Evolutionary conservation across 2,797 vertebrate species (phyloP).

Genomic region (Manis javanica): DNA sequence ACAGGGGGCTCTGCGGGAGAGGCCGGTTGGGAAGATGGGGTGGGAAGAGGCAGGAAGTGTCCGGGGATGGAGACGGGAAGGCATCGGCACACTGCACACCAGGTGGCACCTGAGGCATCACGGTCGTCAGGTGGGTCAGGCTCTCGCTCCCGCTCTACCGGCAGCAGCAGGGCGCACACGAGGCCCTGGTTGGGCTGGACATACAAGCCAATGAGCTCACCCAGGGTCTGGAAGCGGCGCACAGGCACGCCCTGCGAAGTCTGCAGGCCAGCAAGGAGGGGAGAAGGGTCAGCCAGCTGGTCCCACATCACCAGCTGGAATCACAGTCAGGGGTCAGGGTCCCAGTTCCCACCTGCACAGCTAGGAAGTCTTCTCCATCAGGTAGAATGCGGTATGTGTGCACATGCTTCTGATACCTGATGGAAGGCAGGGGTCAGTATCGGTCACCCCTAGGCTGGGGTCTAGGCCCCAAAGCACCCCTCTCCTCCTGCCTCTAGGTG

Average conservation of each 20-base stretch:
- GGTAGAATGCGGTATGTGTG: constrained; percentile 98
- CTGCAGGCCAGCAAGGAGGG: constrained; percentile 82
- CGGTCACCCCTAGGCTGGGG: background rate
- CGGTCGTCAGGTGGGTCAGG: constrained; percentile 89
- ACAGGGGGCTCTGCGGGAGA: background rate
- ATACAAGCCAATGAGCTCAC: constrained; percentile 94
- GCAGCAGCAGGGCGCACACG: constrained; percentile 94
- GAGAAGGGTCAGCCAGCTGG: constrained; percentile 2
- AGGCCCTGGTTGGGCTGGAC: constrained; percentile 97
- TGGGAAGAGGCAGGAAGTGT: background rate
- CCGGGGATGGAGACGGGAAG: background rate
- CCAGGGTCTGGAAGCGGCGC: constrained; percentile 94
- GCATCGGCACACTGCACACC: background rate
- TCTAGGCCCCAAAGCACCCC: background rate
- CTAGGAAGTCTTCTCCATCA: constrained; percentile 96
- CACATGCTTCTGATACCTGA: constrained; percentile 97
- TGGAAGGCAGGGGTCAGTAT: background rate
- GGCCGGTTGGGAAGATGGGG: background rate
- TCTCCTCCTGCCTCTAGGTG: background rate
- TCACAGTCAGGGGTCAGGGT: background rate
- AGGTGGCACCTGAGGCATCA: constrained; percentile 93
- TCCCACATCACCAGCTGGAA: background rate
- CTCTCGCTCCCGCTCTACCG: constrained; percentile 93
- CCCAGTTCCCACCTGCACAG: constrained; percentile 92
- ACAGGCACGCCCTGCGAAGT: constrained; percentile 97